Evolutionary conservation across 2,888 invertebrate species (phyloP).

Genomic region (Lobophora halterata): DNA sequence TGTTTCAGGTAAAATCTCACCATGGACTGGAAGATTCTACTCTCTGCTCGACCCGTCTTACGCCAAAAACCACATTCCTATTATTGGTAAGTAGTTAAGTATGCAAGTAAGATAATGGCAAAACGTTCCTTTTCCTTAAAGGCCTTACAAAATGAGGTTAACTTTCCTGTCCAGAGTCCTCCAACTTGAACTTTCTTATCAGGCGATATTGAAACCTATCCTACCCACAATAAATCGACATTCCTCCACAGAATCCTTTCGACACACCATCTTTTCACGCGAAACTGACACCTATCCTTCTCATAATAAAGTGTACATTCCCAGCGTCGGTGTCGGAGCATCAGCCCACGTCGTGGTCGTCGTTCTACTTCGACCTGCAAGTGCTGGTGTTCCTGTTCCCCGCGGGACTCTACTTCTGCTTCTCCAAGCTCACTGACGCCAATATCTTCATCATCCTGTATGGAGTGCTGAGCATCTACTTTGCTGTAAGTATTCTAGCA

Average conservation of each 20-base stretch:
- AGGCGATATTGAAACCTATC: too few species aligned
- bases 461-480: slow-evolving; percentile 98
- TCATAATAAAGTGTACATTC: neutral
- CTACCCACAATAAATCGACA: too few species aligned
- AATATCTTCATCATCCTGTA: slow-evolving; percentile 99
- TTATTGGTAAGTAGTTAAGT: slow-evolving; percentile 84
- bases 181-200: neutral
- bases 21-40: slow-evolving; percentile 99
- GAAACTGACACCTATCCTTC: too few species aligned
- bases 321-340: slow-evolving; percentile 96
- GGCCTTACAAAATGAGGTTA: too few species aligned
- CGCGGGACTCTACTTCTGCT: slow-evolving; percentile 98
- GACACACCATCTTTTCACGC: too few species aligned
- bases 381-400: slow-evolving; percentile 97
- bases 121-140: too few species aligned
- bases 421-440: slow-evolving; percentile 94
- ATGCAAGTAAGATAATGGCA: too few species aligned
- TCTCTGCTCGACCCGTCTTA: slow-evolving; percentile 97
- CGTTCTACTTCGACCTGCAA: slow-evolving; percentile 98
- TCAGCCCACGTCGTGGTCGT: slow-evolving; percentile 99
- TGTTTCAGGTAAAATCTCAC: slow-evolving; percentile 91
- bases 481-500: slow-evolving; percentile 87
- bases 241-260: too few species aligned
- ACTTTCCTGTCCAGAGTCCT: neutral
- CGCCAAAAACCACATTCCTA: slow-evolving; percentile 99